Evolutionary conservation across 2,113 vertebrate genomes (phyloP).

Genomic region (Caretta caretta): DNA sequence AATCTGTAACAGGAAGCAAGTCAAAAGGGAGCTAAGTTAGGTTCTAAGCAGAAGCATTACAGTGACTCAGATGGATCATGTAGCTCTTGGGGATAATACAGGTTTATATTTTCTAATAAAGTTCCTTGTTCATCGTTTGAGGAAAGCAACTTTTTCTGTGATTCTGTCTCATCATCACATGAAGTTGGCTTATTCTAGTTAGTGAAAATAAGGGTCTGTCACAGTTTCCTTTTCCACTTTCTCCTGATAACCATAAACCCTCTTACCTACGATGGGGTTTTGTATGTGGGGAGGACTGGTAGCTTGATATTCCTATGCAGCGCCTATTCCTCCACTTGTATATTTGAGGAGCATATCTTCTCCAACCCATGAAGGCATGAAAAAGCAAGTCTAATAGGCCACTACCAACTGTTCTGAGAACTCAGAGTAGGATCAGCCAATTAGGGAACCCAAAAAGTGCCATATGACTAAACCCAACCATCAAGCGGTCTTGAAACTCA

Average conservation of each 20-base stretch:
- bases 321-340: neutral
- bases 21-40: neutral
- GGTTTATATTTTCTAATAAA: neutral
- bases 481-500: neutral
- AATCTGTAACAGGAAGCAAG: neutral
- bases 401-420: neutral
- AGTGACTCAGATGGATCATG: neutral
- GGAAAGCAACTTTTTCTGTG: neutral
- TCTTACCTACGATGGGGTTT: neutral
- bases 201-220: fast-evolving
- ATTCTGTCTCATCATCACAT: neutral
- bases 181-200: neutral
- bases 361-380: neutral
- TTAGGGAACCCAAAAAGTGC: neutral
- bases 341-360: neutral
- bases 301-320: neutral
- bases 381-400: neutral
- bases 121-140: neutral
- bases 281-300: neutral
- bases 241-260: neutral
- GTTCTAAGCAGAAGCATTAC: neutral
- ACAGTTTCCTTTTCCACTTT: neutral
- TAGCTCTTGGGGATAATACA: neutral
- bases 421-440: neutral
- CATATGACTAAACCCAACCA: neutral